Base-by-base conservation (phyloP, 2,113 vertebrate genomes). In the Hydrolagus affinis region DNA sequence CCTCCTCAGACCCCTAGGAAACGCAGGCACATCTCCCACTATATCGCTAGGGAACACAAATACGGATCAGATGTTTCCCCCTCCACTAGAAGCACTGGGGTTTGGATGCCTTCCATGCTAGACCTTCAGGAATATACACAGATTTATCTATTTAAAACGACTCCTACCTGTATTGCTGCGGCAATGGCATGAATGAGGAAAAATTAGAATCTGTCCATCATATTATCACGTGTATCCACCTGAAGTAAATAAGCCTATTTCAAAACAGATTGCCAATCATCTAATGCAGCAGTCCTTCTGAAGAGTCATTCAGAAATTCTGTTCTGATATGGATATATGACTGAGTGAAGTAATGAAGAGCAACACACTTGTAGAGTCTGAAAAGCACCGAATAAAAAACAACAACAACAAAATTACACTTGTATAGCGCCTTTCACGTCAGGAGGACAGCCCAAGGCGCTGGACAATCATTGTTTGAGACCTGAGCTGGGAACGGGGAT, bases 11-110 rank as follows among this genome's bases (percentile, higher is more conserved):
- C 66, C 25, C 60, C 78, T 19, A 11, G 60, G 62, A 83, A 83
- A 83, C 25, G 28, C 28, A 83, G 62, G 21, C 62, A 17, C 59
- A 66, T 83, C 32, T 62, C 59, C 25, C 60, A 30, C 9, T 83
- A 21, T 68, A 32, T 17, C 28, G 28, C 78, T 32, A 83, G 60
- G 62, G 62, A 83, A 64, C 78, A 66, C 2, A 10, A 28, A 32
- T 11, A 83, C 19, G 60, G 78, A 66, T 83, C 78, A 83, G 78
- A 68, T 83, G 60, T 83, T 83, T 44, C 7, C 8, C 25, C 78
- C 2, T 83, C 28, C 78, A 21, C 25, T 21, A 10, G 60, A 30
- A 30, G 23, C 62, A 83, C 8, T 66, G 60, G 28, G 62, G 60
- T 10, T 83, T 68, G 62, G 78, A 83, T 83, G 28, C 62, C 28